Base-by-base conservation (phyloP, 2,797 vertebrate genomes). In the Ctenochaetus hawaiiensis region DNA sequence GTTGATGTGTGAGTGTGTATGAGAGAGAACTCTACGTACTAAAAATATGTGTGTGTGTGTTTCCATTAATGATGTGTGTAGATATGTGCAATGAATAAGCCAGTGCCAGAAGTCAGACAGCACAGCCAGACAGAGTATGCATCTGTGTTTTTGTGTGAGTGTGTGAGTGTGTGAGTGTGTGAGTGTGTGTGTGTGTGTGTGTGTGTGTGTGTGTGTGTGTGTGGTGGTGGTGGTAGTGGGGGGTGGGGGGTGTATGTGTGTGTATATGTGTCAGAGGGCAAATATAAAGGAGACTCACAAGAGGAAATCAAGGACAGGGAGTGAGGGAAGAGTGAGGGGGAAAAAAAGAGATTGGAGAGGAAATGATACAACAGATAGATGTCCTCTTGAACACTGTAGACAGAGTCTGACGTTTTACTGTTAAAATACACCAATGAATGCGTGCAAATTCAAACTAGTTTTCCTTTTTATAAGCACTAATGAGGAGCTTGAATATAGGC, bases 1-100 rank as follows among this genome's bases (percentile, higher is more conserved):
- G 43, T 56, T 47, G 67, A 16, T 37, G 52, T 62, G 41, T 56
- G 60, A 9, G 47, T 49, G 9, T 23, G 10, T 23, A 45, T 17
- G 7, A 13, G 13, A 16, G n/a, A 23, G 26, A 30, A 61, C 16
- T 12, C 45, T 18, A 63, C 11, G 52, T 47, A 56, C 44, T 61
- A n/a, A n/a, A n/a, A n/a, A n/a, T n/a, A n/a, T 51, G 37, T 12
- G 20, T 52, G 22, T 18, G 39, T 76, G 48, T 43, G 48, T 51
- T 47, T 71, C 20, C 45, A 57, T 62, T 41, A 57, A 52, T 77
- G 49, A 59, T 53, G 52, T 67, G 44, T 68, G 48, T 39, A 64
- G 74, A 82, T 77, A 63, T 67, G 56, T 73, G 37, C 43, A 60
- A 77, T 61, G 58, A 78, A 60, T 78, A 76, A 67, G 30, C 34